These are phyloP conservation scores for Columba guinea DNA, from an alignment of 2,797 vertebrate genomes.

Conservation along the genomic window DNA sequence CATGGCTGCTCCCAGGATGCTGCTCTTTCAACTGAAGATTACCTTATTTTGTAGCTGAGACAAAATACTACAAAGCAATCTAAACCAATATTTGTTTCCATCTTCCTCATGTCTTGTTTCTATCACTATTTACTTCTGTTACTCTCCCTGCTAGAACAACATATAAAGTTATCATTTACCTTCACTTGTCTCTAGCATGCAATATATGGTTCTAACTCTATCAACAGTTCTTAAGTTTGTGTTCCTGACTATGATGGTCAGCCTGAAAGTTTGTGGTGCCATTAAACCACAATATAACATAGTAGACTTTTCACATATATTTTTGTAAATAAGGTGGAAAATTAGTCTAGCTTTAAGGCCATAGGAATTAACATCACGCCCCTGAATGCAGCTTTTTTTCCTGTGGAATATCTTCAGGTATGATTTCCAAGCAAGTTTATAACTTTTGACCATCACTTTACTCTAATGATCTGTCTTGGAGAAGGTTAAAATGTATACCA, in stretches of 20 bases:
- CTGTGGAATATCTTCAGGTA: background rate
- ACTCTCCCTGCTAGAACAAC: background rate
- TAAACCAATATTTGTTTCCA: background rate
- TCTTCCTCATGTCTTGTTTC: background rate
- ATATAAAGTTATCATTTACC: background rate
- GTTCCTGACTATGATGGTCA: background rate
- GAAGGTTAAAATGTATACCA: background rate
- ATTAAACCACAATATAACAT: background rate
- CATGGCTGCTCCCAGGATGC: rapidly evolving
- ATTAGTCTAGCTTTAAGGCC: background rate
- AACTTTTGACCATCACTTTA: background rate
- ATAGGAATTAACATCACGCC: background rate
- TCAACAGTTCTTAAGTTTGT: background rate
- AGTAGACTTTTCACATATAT: background rate
- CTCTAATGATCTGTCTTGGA: background rate
- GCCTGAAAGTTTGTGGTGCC: background rate
- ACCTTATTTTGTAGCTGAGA: background rate
- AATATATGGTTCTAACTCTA: background rate
- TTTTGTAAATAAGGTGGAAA: background rate
- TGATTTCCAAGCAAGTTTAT: background rate
- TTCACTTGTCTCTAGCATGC: background rate
- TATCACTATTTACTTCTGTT: background rate
- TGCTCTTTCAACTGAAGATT: background rate
- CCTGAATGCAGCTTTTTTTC: background rate
- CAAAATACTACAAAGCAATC: background rate